These are phyloP conservation scores for Batillaria attramentaria DNA, from an alignment of 1,140 invertebrate genomes.

Conservation along the genomic window DNA sequence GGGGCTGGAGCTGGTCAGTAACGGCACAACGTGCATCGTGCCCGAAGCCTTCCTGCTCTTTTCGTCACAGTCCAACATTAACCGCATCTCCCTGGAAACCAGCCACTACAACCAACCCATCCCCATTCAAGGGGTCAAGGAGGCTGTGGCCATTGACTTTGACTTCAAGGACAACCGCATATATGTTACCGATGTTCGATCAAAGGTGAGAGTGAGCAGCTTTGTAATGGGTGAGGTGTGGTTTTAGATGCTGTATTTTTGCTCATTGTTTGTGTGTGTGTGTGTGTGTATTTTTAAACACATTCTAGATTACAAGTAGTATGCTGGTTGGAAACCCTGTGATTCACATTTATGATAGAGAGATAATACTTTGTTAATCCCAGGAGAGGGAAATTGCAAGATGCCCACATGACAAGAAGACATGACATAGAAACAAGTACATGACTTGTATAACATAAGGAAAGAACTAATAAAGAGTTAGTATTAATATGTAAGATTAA, in stretches of 20 bases:
- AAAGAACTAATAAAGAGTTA: too few species aligned
- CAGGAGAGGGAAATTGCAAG: too few species aligned
- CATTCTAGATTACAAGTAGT: too few species aligned
- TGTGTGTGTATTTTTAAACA: too few species aligned
- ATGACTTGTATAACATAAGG: too few species aligned
- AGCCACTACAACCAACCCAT: constrained; percentile 85
- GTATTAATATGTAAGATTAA: too few species aligned
- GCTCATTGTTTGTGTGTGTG: too few species aligned
- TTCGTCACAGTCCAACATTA: constrained; percentile 86
- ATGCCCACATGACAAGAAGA: too few species aligned
- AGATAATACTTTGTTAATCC: too few species aligned
- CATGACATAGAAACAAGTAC: too few species aligned
- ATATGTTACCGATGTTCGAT: constrained; percentile 92
- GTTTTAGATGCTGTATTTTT: neutral
- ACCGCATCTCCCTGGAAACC: constrained; percentile 74
- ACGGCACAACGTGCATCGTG: constrained; percentile 85
- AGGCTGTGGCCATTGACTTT: constrained; percentile 92
- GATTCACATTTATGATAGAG: too few species aligned
- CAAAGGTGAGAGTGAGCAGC: constrained; percentile 65
- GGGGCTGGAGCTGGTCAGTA: constrained; percentile 81
- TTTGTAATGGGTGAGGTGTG: neutral
- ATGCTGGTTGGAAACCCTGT: too few species aligned
- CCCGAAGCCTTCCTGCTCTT: constrained; percentile 92
- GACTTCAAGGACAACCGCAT: constrained; percentile 87
- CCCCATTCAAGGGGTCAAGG: constrained; percentile 80